phyloP scores from a whole-genome alignment of 1,140 invertebrate genomes.

The Heliconius hewitsoni region DNA sequence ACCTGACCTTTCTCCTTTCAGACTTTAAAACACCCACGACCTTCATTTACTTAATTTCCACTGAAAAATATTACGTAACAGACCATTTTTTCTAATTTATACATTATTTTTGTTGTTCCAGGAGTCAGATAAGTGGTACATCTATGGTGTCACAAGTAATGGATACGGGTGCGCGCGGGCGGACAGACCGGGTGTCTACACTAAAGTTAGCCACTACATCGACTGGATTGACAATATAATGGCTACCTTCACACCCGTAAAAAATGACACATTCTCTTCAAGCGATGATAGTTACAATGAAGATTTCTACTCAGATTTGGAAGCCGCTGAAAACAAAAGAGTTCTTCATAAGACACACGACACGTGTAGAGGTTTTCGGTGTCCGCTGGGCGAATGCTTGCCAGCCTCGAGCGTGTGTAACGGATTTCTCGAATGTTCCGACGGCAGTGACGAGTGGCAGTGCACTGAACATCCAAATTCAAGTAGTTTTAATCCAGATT shows the following conservation, averaged over 20 bases:
- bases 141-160: slow-evolving; percentile 91
- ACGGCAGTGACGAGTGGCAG: slow-evolving; percentile 86
- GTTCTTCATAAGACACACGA: slow-evolving; percentile 52
- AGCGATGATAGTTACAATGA: slow-evolving; percentile 59
- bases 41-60: neutral
- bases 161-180: slow-evolving; percentile 93
- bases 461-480: slow-evolving; percentile 63
- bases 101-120: slow-evolving; percentile 36
- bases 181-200: slow-evolving; percentile 93
- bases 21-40: no score
- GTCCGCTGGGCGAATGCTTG: slow-evolving; percentile 88
- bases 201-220: slow-evolving; percentile 90
- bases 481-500: slow-evolving; percentile 56
- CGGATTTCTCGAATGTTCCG: slow-evolving; percentile 88
- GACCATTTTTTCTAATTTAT: neutral
- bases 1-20: no score
- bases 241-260: slow-evolving; percentile 49
- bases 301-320: slow-evolving; percentile 74
- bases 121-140: slow-evolving; percentile 83
- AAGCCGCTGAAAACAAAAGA: slow-evolving; percentile 73
- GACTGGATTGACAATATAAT: slow-evolving; percentile 87
- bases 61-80: neutral
- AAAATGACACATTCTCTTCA: slow-evolving; percentile 53
- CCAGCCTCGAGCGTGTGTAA: slow-evolving; percentile 87
- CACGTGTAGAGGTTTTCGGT: slow-evolving; percentile 86